Evolutionary conservation across 2,888 invertebrate genomes (phyloP).

Genomic region (Cloeon dipterum): DNA sequence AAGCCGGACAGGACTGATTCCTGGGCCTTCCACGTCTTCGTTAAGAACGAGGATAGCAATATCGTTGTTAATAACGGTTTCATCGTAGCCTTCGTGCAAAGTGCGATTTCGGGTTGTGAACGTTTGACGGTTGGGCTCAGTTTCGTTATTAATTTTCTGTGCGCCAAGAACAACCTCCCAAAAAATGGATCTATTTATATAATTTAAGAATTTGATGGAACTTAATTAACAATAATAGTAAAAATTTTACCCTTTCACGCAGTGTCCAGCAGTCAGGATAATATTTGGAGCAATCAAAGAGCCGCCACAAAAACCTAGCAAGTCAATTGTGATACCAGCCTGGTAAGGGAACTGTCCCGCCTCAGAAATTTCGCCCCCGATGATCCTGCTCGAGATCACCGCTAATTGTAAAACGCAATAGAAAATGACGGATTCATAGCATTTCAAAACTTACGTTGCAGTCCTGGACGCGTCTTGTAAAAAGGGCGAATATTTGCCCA

Average conservation of each 20-base stretch:
- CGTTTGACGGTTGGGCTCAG: constrained; percentile 7
- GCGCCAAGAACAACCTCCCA: constrained; percentile 9
- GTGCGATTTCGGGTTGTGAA: constrained; percentile 8
- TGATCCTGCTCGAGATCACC: too few relatives aligned
- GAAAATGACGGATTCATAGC: too few relatives aligned
- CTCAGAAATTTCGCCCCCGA: not conserved
- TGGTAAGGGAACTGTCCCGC: constrained; percentile 2
- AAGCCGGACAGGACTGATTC: constrained; percentile 5
- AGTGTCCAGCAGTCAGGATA: constrained; percentile 11
- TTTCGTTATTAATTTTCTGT: constrained; percentile 7
- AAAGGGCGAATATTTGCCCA: not conserved
- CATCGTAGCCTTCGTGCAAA: constrained; percentile 2
- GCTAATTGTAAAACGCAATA: too few relatives aligned
- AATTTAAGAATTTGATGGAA: too few relatives aligned
- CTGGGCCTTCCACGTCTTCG: constrained; percentile 4
- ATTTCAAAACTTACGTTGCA: too few relatives aligned
- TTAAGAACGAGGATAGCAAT: constrained; percentile 9
- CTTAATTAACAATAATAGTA: too few relatives aligned
- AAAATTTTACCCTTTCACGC: constrained; percentile 10
- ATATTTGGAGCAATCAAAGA: constrained; percentile 8
- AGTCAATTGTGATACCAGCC: constrained; percentile 3
- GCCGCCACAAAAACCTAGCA: constrained; percentile 10
- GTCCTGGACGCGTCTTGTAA: not conserved
- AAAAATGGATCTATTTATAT: constrained; percentile 6
- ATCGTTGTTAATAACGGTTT: constrained; percentile 8